phyloP scores from a whole-genome alignment of 2,888 invertebrate genomes.

The Sepiola atlantica region DNA sequence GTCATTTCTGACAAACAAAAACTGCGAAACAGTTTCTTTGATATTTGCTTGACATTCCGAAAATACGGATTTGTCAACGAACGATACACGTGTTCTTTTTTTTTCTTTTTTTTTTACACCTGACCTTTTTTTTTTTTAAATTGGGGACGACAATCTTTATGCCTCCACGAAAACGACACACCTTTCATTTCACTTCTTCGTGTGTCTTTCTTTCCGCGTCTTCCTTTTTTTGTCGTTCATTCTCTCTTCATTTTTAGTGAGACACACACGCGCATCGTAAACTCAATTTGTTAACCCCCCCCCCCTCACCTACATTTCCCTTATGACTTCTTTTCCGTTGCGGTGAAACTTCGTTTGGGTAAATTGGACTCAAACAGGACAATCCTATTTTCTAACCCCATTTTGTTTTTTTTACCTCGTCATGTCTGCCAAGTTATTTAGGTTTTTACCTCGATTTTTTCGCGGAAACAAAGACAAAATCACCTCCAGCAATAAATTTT shows the following conservation, averaged over 20 bases:
- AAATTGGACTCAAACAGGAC: not conserved
- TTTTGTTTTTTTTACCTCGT: not conserved
- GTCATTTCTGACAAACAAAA: not conserved
- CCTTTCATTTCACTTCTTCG: not conserved
- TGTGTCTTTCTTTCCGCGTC: not conserved
- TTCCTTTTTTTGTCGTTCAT: not conserved
- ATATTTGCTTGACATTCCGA: too few relatives aligned
- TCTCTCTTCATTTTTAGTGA: not conserved
- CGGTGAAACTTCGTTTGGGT: constrained; percentile 20
- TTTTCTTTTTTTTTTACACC: not conserved
- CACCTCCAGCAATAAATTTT: not conserved
- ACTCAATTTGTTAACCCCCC: not conserved
- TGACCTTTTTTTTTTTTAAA: not conserved
- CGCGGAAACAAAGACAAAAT: constrained; percentile 41
- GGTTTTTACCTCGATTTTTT: constrained; percentile 38
- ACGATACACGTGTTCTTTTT: not conserved
- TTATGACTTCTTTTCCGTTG: not conserved
- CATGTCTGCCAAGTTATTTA: constrained; percentile 34
- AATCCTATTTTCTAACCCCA: not conserved
- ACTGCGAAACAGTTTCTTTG: not conserved
- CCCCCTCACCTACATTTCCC: not conserved
- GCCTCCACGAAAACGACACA: not conserved
- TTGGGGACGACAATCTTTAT: not conserved
- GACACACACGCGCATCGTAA: not conserved
- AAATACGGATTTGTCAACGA: not conserved